Evolutionary conservation across 1,140 invertebrate species (phyloP).

Genomic region (Vollenhovia emeryi): DNA sequence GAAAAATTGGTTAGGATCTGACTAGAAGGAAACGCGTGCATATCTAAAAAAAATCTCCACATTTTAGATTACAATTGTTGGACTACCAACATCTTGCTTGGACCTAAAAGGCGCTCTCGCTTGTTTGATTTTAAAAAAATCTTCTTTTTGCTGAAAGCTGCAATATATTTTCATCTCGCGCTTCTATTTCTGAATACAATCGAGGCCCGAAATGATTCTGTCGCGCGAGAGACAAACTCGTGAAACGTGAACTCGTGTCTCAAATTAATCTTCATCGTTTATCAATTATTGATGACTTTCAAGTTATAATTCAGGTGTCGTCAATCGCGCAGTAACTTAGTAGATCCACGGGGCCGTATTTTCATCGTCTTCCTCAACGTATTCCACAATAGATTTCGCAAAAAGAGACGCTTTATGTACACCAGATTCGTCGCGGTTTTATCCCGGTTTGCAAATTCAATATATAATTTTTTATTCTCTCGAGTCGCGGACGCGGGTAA

Average conservation of each 20-base stretch:
- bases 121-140: too few species aligned
- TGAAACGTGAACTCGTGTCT: slow-evolving; percentile 31
- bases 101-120: too few species aligned
- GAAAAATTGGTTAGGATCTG: background rate
- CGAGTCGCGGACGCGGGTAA: background rate
- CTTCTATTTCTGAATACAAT: background rate
- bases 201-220: background rate
- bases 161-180: background rate
- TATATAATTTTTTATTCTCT: background rate
- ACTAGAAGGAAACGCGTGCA: background rate
- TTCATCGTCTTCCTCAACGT: background rate
- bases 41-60: background rate
- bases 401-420: background rate
- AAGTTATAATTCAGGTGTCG: background rate
- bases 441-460: background rate
- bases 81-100: too few species aligned
- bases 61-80: too few species aligned
- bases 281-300: slow-evolving; percentile 8
- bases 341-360: background rate
- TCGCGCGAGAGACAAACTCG: slow-evolving; percentile 28
- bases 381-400: background rate
- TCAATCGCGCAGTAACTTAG: slow-evolving; percentile 7
- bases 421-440: background rate
- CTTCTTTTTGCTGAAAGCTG: background rate
- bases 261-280: slow-evolving; percentile 41